Percentiles rank a stretch among this genome's conserved stretches.
Evolutionary conservation across 2,797 vertebrate species (phyloP).

Genomic region (Oryzias sinensis): DNA sequence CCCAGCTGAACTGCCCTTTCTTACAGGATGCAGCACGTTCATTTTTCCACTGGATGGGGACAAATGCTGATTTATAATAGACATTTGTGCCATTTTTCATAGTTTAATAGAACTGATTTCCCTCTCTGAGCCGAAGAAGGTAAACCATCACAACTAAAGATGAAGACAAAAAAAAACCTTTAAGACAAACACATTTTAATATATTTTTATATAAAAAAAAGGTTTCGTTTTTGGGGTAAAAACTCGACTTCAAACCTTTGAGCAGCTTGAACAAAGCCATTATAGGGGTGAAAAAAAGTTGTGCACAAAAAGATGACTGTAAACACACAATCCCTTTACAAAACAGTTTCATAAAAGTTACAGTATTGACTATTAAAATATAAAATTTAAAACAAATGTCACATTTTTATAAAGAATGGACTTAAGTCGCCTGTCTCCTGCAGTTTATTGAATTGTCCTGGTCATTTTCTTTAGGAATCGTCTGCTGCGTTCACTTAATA

Average conservation of each 20-base stretch:
- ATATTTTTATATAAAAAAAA: too few species aligned
- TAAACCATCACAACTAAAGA: too few species aligned
- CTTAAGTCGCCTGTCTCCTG: constrained; percentile 7
- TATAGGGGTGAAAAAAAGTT: neutral
- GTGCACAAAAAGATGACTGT: neutral
- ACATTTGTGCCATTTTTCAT: neutral
- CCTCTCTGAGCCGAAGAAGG: too few species aligned
- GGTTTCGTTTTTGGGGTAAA: neutral
- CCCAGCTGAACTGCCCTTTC: neutral
- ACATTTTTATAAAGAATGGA: neutral
- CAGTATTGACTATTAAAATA: neutral
- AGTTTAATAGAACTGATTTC: too few species aligned
- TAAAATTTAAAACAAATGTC: neutral
- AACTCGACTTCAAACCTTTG: neutral
- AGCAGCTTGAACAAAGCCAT: constrained; percentile 1
- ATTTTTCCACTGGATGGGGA: constrained; percentile 47
- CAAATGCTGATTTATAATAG: constrained; percentile 20
- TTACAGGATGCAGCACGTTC: constrained; percentile 5
- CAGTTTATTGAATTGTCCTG: neutral
- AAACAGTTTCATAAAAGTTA: neutral
- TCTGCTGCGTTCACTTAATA: too few species aligned
- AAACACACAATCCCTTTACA: neutral
- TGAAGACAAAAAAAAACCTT: too few species aligned
- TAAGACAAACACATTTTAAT: neutral
- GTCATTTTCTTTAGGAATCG: too few species aligned